Base-by-base conservation (phyloP, 2,113 vertebrate species). In the Pungitius pungitius region DNA sequence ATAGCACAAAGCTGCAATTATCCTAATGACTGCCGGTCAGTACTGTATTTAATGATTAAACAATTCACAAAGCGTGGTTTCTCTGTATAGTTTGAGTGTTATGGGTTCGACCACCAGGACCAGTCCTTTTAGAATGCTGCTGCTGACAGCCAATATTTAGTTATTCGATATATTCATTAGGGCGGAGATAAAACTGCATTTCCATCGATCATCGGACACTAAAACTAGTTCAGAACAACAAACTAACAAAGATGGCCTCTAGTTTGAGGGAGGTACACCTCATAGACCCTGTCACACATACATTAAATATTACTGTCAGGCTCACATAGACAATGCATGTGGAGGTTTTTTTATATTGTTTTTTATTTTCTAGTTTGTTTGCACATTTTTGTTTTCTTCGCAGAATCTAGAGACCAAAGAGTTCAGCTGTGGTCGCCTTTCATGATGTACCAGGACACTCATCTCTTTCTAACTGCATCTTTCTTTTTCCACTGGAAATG, bases 401-500 rank as follows among this genome's bases (percentile, higher is more conserved):
- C 65, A 61, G 52, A 76, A 67, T 75, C 47, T 18, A 49, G 73
- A 39, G 60, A 61, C 71, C 43, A 67, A 26, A 72, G 63, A 62
- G 70, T 56, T 17, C 5, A 8, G 47, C 39, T 77, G 54, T 72
- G 68, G 67, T 66, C 66, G 67, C 43, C 13, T 73, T 57, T 54
- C 66, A 68, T 79, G 77, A 83, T 63, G 77, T 81, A 80, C 83
- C 65, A 6, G 37, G 24, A 43, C 43, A 33, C 59, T 74, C 57
- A 45, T 58, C 58, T 40, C 62, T 47, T 63, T 35, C 55, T 68
- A 39, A 4, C 42, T 30, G 20, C 42, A 35, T 73, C 73, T 64
- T 35, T 61, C 56, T 71, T 6, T 24, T 27, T 49, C 43, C 12
- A 10, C 64, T 58, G 49, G 18, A 56, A 39, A 8, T 18, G 18